Conservation (phyloP, 2,797 vertebrate genomes). For the Moxostoma hubbsi region DNA sequence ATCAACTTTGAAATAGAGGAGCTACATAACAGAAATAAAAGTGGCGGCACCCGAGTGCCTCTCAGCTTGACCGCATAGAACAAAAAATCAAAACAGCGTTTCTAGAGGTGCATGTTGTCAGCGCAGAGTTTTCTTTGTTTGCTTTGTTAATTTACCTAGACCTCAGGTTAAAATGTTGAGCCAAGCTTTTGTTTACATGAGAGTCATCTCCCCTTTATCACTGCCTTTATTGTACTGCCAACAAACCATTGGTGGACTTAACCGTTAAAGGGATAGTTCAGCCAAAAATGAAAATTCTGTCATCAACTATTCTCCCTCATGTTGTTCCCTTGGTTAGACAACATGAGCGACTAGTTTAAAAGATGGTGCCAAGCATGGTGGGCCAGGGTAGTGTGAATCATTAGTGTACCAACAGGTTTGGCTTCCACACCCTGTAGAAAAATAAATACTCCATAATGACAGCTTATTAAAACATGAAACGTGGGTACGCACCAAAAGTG, state of each 20-base stretch:
- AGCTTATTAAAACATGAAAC: constrained; percentile 78
- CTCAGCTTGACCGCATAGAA: background rate
- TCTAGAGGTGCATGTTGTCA: background rate
- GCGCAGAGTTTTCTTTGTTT: background rate
- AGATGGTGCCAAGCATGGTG: constrained; percentile 23
- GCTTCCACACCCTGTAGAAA: constrained; percentile 80
- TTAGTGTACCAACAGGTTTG: constrained; percentile 79
- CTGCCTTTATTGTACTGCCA: too few relatives aligned
- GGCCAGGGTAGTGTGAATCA: constrained; percentile 25
- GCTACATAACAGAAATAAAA: constrained; percentile 23
- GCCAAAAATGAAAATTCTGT: too few relatives aligned
- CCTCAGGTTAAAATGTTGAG: background rate
- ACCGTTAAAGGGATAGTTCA: too few relatives aligned
- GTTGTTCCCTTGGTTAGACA: background rate
- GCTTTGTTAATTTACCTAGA: background rate
- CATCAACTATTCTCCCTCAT: too few relatives aligned
- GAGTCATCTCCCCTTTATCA: too few relatives aligned
- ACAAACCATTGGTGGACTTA: too few relatives aligned
- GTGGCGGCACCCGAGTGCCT: background rate
- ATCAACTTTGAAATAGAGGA: constrained; percentile 61
- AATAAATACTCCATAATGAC: constrained; percentile 80
- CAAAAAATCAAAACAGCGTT: background rate
- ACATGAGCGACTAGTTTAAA: constrained; percentile 65
- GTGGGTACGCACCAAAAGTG: constrained; percentile 72
- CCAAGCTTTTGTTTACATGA: too few relatives aligned